Conservation (phyloP, 2,113 vertebrate genomes). For the Festucalex cinctus region DNA sequence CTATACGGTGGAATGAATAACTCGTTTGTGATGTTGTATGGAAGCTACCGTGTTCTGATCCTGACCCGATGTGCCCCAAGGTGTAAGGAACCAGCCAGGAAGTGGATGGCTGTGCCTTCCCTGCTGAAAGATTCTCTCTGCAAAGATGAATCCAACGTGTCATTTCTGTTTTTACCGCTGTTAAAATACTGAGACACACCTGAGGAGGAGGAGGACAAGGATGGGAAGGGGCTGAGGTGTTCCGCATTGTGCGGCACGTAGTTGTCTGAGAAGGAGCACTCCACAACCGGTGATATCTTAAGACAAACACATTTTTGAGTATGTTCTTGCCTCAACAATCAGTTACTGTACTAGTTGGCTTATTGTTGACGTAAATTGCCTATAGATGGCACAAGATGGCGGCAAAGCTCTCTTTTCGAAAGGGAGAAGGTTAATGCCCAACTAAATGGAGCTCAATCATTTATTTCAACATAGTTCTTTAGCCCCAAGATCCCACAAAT, state of each 20-base stretch:
- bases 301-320: background rate
- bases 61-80: slow-evolving; percentile 22
- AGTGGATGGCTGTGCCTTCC: slow-evolving; percentile 15
- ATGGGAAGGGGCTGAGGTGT: slow-evolving; percentile 48
- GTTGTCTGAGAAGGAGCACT: slow-evolving; percentile 67
- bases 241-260: slow-evolving; percentile 45
- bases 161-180: background rate
- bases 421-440: no score
- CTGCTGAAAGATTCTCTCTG: slow-evolving; percentile 41
- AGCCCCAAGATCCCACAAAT: no score
- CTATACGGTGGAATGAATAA: background rate
- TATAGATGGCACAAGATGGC: background rate
- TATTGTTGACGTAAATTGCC: no score
- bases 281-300: slow-evolving; percentile 72
- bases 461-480: background rate
- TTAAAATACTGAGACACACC: background rate
- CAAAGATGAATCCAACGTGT: background rate
- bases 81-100: slow-evolving; percentile 13
- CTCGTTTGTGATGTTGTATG: background rate
- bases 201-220: slow-evolving; percentile 51
- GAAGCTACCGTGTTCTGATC: slow-evolving; percentile 24
- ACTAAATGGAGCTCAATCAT: no score
- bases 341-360: no score
- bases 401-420: background rate
- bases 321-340: background rate